phyloP scores from a whole-genome alignment of 2,113 vertebrate genomes.

The Myotis davidii region DNA sequence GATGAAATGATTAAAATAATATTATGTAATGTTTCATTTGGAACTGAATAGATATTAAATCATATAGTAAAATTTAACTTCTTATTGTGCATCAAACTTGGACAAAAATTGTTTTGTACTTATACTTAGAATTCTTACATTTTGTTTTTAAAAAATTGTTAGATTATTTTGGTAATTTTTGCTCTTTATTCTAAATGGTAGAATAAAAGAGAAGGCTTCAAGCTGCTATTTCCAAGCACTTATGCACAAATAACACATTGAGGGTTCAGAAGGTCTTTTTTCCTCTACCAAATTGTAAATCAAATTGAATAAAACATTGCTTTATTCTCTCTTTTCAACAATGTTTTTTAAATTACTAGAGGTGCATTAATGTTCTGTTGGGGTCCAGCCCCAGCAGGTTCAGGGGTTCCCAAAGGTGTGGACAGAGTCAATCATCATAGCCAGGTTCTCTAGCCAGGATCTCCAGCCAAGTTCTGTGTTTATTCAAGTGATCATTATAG shows the following conservation, averaged over 20 bases:
- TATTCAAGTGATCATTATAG: no score
- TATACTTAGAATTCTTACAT: constrained; percentile 58
- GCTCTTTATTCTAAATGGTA: constrained; percentile 61
- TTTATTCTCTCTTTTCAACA: constrained; percentile 37
- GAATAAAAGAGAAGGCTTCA: constrained; percentile 55
- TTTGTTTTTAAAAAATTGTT: constrained; percentile 51
- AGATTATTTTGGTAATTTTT: constrained; percentile 60
- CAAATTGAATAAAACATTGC: constrained; percentile 15
- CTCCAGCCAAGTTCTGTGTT: no score
- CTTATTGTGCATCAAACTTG: constrained; percentile 17
- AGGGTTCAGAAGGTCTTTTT: constrained; percentile 52
- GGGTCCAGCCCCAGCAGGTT: no score
- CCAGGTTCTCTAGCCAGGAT: no score
- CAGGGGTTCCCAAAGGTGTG: no score
- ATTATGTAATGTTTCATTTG: constrained; percentile 18
- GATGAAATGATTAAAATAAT: constrained; percentile 31
- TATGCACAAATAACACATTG: constrained; percentile 56
- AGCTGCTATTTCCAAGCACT: constrained; percentile 40
- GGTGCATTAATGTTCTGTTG: neutral
- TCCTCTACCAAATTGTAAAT: constrained; percentile 51
- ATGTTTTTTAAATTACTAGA: constrained; percentile 49
- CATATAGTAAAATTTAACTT: constrained; percentile 24
- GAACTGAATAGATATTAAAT: constrained; percentile 34
- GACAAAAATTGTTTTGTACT: constrained; percentile 51
- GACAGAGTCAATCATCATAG: no score